These are phyloP conservation scores for Arnoldichthys spilopterus DNA, from an alignment of 2,797 vertebrate genomes.

Conservation along the genomic window DNA sequence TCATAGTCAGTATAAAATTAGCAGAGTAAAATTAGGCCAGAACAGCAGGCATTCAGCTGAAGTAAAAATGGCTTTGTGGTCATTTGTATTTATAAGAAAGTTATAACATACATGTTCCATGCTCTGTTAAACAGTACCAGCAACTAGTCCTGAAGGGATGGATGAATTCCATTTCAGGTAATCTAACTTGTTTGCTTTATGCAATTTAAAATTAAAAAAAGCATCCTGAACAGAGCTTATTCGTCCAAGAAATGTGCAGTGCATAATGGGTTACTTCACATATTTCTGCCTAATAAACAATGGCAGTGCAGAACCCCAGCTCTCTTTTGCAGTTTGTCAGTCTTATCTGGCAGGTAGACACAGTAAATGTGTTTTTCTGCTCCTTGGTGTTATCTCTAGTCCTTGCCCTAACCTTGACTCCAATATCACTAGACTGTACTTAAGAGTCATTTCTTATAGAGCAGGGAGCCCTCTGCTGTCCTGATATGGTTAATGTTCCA, in stretches of 20 bases:
- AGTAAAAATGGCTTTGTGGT: background rate
- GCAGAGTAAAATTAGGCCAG: background rate
- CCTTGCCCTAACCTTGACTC: constrained; percentile 45
- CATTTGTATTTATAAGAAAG: no score
- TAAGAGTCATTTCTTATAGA: constrained; percentile 15
- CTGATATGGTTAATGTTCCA: background rate
- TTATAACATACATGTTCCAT: no score
- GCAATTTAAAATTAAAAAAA: background rate
- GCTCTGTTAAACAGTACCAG: background rate
- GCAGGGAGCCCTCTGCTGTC: constrained; percentile 42
- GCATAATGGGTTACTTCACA: background rate
- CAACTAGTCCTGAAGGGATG: background rate
- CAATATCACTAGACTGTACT: constrained; percentile 9
- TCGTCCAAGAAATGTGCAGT: background rate
- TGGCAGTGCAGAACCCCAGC: background rate
- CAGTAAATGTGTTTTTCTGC: constrained; percentile 9
- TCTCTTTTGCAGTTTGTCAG: background rate
- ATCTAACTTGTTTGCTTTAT: background rate
- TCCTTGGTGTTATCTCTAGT: constrained; percentile 10
- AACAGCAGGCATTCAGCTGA: background rate
- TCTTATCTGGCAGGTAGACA: constrained; percentile 5
- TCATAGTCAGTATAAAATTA: background rate
- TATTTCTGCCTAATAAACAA: background rate
- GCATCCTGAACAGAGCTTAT: background rate
- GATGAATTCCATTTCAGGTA: constrained; percentile 3